Conservation (phyloP, 2,888 invertebrate genomes). For the Dynastes maya region DNA sequence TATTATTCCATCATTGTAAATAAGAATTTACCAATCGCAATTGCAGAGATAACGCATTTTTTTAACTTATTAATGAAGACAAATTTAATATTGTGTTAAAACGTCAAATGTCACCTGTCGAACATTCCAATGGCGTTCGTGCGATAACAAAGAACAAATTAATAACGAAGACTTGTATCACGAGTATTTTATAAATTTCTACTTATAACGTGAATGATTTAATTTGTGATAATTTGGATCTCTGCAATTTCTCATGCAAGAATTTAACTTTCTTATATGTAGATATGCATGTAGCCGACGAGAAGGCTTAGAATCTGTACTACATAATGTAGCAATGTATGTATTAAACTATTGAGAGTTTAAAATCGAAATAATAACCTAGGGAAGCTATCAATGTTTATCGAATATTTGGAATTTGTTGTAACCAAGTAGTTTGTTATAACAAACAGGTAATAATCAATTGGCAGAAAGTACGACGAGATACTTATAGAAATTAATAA, state of each 20-base stretch:
- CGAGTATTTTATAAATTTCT: not conserved
- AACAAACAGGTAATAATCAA: slow-evolving; percentile 5
- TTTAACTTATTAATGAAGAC: not conserved
- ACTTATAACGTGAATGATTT: not conserved
- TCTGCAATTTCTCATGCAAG: slow-evolving; percentile 7
- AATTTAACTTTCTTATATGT: slow-evolving; percentile 4
- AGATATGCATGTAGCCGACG: slow-evolving; percentile 3
- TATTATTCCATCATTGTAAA: slow-evolving; percentile 22
- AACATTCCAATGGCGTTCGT: slow-evolving; percentile 37
- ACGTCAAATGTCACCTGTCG: slow-evolving; percentile 16
- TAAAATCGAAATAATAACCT: not conserved
- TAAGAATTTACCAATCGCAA: not conserved
- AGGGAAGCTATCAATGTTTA: not conserved
- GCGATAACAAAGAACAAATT: not conserved
- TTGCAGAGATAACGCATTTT: slow-evolving; percentile 18
- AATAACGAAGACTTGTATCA: not conserved
- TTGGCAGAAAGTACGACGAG: slow-evolving; percentile 12
- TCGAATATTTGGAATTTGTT: slow-evolving; percentile 14
- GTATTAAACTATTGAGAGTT: slow-evolving; percentile 3
- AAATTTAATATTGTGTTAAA: not conserved
- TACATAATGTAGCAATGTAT: slow-evolving; percentile 7
- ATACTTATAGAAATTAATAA: slow-evolving; percentile 5
- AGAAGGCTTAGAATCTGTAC: slow-evolving; percentile 20
- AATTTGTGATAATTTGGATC: slow-evolving; percentile 20
- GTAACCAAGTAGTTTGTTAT: not conserved